A percentile compares a stretch with the other conserved stretches of the same genome.
These are phyloP conservation scores for Tetragonula clypearis DNA, from an alignment of 1,140 invertebrate species.

Conservation along the genomic window DNA sequence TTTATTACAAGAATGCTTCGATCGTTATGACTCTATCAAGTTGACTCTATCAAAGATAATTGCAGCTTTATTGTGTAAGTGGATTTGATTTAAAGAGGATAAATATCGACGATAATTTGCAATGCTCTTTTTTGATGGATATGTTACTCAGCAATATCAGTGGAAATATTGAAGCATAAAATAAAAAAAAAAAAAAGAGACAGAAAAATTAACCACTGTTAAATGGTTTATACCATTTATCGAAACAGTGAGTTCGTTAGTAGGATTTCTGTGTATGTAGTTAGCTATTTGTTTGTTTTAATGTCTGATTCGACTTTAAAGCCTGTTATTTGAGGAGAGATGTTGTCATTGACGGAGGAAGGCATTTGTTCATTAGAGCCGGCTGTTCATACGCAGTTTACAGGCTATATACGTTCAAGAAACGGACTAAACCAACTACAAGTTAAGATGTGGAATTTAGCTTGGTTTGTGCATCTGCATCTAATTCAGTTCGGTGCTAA, in stretches of 20 bases:
- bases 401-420: neutral
- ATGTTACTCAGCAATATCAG: neutral
- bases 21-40: slow-evolving; percentile 56
- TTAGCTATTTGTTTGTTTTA: neutral
- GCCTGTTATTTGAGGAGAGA: too few species aligned
- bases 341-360: too few species aligned
- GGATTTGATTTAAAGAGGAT: slow-evolving; percentile 32
- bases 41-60: slow-evolving; percentile 43
- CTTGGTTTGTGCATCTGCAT: slow-evolving; percentile 20
- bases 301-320: neutral
- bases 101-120: slow-evolving; percentile 55
- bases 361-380: neutral
- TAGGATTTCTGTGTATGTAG: too few species aligned
- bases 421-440: neutral
- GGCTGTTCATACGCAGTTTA: neutral
- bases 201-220: neutral
- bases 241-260: neutral
- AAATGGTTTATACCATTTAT: neutral
- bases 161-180: neutral
- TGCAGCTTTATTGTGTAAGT: slow-evolving; percentile 46
- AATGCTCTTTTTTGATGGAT: slow-evolving; percentile 6
- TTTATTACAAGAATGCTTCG: slow-evolving; percentile 59
- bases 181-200: neutral
- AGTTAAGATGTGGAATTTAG: slow-evolving; percentile 22
- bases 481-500: slow-evolving; percentile 8